Base-by-base conservation (phyloP, 2,888 invertebrate genomes). In the Anthrax anthrax region DNA sequence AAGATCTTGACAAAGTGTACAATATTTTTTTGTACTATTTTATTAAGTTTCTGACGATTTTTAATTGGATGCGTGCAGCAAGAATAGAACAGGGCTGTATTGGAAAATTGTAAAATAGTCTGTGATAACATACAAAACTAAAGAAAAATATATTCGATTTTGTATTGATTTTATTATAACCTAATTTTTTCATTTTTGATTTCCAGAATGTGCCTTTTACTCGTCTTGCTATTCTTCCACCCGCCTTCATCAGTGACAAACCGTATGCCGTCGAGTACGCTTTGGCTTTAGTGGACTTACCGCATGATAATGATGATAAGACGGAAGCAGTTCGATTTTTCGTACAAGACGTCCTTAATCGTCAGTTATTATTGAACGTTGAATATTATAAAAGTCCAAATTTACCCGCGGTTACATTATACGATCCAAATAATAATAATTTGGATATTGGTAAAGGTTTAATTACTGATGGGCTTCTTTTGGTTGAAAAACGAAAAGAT, bases 201-300 rank as follows among this genome's bases (percentile, higher is more conserved):
- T 54, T 52, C 0, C 54, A 77, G 76, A 70, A 71, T 13, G 70
- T 88, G 34, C 75, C 77, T 54, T 67, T 75, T 18, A 77, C 78
- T 41, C 77, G 83, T 51, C 74, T 94, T 58, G 92, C 95, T n/a
- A 70, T 77, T 14, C 72, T 98, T 51, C 94, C 96, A 0, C 71
- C 82, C 19, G 77, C 80, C 46, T 87, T 84, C 59, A 75, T 79
- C 34, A 65, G 72, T 3, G 83, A 90, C 46, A 80, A 80, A 49
- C 78, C 87, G 39, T 88, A 80, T 62, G 96, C 94, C 2, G 77
- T 76, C n/a, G 92, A 95, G 63, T 94, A 88, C 63, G 71, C 73
- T 3, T 72, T 98, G 49, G 91, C 92, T 29, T 84, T 89, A 61
- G 80, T 90, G 29, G 73, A 77, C 57, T 76, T 92, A 62, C 92